Conservation (phyloP, 1,140 invertebrate species). For the Planococcus citri region DNA sequence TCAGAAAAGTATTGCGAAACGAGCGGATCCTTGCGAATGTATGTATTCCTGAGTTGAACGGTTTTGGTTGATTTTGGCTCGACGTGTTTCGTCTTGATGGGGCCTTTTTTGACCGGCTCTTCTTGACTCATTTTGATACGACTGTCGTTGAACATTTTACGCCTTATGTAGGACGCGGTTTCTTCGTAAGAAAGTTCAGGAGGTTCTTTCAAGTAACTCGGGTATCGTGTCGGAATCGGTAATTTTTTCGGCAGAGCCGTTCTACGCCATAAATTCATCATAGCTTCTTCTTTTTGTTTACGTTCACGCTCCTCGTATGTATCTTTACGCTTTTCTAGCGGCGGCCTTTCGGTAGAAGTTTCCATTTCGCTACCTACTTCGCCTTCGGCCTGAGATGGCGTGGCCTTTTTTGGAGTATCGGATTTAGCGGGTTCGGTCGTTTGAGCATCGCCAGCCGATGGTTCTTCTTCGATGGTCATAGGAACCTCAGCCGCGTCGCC, state of each 20-base stretch:
- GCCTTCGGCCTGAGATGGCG: neutral
- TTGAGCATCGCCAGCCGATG: neutral
- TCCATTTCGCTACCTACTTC: neutral
- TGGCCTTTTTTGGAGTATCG: neutral
- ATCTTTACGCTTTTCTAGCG: neutral
- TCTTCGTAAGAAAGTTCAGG: constrained; percentile 12
- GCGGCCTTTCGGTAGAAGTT: neutral
- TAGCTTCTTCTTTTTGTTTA: neutral
- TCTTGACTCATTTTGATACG: neutral
- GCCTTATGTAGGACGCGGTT: neutral
- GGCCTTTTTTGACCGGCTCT: neutral
- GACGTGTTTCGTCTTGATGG: neutral
- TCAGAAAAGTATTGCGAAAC: constrained; percentile 4
- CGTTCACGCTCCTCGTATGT: neutral
- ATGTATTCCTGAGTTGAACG: neutral
- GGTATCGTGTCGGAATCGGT: neutral
- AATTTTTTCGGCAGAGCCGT: neutral
- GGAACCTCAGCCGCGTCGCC: neutral
- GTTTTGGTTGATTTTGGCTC: neutral
- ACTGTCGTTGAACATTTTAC: neutral
- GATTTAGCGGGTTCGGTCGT: neutral
- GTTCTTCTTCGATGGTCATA: neutral
- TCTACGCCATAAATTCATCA: constrained; percentile 10
- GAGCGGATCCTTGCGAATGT: neutral
- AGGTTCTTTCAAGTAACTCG: constrained; percentile 6